phyloP scores from a whole-genome alignment of 2,113 vertebrate genomes.

The Pomatorhinus ruficollis region DNA sequence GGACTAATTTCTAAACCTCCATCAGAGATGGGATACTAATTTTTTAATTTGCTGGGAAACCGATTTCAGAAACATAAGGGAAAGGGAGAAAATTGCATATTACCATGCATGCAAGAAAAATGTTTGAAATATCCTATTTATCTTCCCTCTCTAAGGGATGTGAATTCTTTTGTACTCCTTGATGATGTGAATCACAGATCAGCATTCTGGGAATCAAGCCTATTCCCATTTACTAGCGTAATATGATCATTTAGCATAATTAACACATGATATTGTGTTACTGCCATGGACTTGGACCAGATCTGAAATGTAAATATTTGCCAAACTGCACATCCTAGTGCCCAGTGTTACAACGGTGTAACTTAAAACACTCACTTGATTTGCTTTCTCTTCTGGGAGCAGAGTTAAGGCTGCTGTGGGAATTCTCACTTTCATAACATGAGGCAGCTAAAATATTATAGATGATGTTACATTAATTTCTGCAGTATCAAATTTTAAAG shows the following conservation, averaged over 20 bases:
- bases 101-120: background rate
- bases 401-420: slow-evolving; percentile 11
- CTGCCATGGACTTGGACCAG: background rate
- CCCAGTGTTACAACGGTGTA: background rate
- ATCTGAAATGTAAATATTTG: slow-evolving; percentile 29
- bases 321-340: background rate
- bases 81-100: background rate
- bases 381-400: background rate
- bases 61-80: background rate
- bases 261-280: background rate
- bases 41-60: slow-evolving; percentile 14
- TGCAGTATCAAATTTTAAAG: slow-evolving; percentile 17
- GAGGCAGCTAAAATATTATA: background rate
- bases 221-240: background rate
- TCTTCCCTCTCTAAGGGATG: background rate
- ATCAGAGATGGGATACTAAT: background rate
- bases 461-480: slow-evolving; percentile 11
- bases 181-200: background rate
- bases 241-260: slow-evolving; percentile 15
- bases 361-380: background rate
- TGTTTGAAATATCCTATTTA: background rate
- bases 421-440: slow-evolving; percentile 40
- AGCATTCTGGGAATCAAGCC: background rate
- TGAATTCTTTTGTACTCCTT: background rate
- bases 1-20: background rate